Conservation (phyloP, 35 echinoderm and acorn worm species). For the Diadema setosum region DNA sequence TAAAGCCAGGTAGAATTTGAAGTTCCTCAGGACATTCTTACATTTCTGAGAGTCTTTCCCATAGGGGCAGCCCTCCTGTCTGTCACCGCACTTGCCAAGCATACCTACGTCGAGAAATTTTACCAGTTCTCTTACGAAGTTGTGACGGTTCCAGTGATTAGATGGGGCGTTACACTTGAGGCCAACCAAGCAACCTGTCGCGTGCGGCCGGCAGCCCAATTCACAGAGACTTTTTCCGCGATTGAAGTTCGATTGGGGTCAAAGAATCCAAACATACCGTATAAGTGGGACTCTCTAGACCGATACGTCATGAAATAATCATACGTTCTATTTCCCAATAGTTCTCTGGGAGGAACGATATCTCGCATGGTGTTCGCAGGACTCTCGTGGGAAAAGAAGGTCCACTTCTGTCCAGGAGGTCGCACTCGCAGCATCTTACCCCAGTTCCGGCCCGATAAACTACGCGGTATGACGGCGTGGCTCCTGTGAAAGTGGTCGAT, state of each 20-base stretch:
- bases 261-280: neutral
- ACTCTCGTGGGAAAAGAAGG: neutral
- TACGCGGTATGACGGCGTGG: neutral
- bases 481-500: neutral
- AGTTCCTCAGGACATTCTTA: neutral
- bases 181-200: constrained; percentile 49
- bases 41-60: neutral
- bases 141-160: constrained; percentile 1
- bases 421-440: neutral
- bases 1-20: constrained; percentile 64
- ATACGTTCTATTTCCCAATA: neutral
- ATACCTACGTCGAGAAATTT: constrained; percentile 2
- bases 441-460: neutral
- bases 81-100: constrained; percentile 39
- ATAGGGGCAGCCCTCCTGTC: neutral
- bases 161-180: neutral
- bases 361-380: neutral
- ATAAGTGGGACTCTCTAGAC: neutral
- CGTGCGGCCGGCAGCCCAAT: constrained; percentile 36
- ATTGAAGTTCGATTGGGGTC: neutral
- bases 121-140: constrained; percentile 11
- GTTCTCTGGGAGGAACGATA: neutral
- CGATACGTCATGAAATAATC: neutral
- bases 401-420: neutral
- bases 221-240: neutral